These are phyloP conservation scores for Eustalomyia histrio DNA, from an alignment of 2,888 invertebrate species.

Conservation along the genomic window DNA sequence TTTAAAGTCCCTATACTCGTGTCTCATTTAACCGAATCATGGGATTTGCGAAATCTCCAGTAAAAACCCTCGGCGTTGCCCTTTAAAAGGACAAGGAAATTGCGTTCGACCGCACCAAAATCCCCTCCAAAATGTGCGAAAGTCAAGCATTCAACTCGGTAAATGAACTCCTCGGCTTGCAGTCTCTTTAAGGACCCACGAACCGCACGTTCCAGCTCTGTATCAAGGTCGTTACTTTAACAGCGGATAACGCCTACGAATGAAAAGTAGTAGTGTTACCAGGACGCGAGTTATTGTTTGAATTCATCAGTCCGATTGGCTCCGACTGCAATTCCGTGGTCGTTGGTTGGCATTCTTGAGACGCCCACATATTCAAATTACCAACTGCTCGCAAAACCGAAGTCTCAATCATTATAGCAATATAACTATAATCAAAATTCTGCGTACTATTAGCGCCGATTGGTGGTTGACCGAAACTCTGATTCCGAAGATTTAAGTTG, in stretches of 20 bases:
- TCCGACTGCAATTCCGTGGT: too few relatives aligned
- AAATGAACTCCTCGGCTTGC: conserved; percentile 8
- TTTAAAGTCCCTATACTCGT: conserved; percentile 1
- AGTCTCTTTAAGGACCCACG: not conserved
- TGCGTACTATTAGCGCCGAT: too few relatives aligned
- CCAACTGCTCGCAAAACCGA: too few relatives aligned
- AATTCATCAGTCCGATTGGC: too few relatives aligned
- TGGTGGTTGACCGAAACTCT: too few relatives aligned
- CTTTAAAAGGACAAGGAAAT: conserved; percentile 5
- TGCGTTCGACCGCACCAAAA: not conserved
- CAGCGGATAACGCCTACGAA: not conserved
- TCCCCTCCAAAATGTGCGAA: not conserved
- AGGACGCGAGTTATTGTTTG: too few relatives aligned
- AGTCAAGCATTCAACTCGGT: not conserved
- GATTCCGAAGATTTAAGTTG: too few relatives aligned
- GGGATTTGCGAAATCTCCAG: not conserved
- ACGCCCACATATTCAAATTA: too few relatives aligned
- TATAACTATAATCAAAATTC: too few relatives aligned
- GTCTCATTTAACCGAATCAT: not conserved
- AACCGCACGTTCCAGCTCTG: conserved; percentile 17
- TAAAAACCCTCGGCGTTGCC: conserved; percentile 1
- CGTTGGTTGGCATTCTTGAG: too few relatives aligned
- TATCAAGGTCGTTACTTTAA: not conserved
- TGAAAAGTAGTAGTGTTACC: too few relatives aligned
- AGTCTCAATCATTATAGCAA: too few relatives aligned